Evolutionary conservation across 2,797 vertebrate genomes (phyloP).

Genomic region (Scleropages formosus): DNA sequence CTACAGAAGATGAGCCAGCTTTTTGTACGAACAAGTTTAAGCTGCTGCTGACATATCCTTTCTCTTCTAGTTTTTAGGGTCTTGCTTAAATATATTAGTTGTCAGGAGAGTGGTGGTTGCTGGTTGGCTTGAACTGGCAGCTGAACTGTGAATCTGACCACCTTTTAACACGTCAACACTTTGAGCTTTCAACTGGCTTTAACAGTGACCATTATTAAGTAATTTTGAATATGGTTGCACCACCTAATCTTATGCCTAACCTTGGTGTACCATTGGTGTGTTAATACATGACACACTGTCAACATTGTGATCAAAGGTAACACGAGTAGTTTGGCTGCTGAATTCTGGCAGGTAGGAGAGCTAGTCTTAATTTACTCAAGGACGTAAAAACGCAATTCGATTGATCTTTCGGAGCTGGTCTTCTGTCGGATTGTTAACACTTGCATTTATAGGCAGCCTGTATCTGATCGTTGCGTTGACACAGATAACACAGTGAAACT

Average conservation of each 20-base stretch:
- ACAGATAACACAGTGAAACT: no score
- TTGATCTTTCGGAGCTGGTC: no score
- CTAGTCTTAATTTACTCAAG: no score
- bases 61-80: constrained; percentile 13
- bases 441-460: no score
- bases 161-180: constrained; percentile 5
- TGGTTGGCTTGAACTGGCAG: background rate
- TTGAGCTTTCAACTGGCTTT: background rate
- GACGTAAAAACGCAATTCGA: no score
- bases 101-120: background rate
- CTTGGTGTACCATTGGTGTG: background rate
- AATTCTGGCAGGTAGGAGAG: no score
- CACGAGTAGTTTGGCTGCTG: no score
- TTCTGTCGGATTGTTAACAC: no score
- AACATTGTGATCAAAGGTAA: no score
- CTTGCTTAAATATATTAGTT: background rate
- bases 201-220: background rate
- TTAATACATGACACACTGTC: constrained; percentile 20
- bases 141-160: constrained; percentile 20
- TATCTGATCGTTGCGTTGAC: no score
- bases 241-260: background rate
- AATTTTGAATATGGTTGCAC: constrained; percentile 13
- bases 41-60: background rate
- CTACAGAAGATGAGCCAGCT: background rate
- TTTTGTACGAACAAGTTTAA: background rate